phyloP scores from a whole-genome alignment of 1,140 invertebrate species.

The Eubasilissa regina region DNA sequence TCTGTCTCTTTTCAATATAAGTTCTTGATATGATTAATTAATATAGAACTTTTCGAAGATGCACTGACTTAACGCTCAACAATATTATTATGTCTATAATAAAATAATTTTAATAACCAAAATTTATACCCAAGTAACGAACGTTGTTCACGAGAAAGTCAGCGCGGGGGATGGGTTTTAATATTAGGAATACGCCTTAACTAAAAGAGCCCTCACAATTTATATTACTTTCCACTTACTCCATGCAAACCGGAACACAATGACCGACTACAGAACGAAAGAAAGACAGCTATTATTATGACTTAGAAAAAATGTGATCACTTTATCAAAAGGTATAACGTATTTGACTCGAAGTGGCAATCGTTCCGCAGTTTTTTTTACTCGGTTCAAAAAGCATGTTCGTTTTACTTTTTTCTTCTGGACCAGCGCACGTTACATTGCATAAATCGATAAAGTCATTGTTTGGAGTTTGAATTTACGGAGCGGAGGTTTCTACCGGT shows the following conservation, averaged over 20 bases:
- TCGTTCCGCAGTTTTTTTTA: neutral
- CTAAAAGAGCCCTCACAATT: constrained; percentile 12
- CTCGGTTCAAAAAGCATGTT: neutral
- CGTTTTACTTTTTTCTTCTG: constrained; percentile 1
- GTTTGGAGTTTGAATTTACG: constrained; percentile 50
- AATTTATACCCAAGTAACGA: no score
- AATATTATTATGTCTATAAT: no score
- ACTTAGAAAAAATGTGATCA: neutral
- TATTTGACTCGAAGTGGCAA: neutral
- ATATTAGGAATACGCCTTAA: constrained; percentile 1
- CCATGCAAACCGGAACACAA: constrained; percentile 17
- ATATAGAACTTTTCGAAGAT: no score
- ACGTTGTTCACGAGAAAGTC: no score
- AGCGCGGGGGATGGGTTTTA: no score
- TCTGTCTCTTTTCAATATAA: no score
- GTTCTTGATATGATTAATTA: no score
- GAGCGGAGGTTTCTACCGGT: constrained; percentile 5
- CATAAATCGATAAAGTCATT: constrained; percentile 56
- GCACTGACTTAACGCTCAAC: no score
- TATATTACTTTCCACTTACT: constrained; percentile 16
- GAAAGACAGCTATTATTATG: neutral
- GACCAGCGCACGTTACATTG: constrained; percentile 47
- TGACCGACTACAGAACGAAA: neutral
- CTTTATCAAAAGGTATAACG: neutral
- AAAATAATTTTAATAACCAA: no score